Base-by-base conservation (phyloP, 2,797 vertebrate genomes). In the Mus spretus region DNA sequence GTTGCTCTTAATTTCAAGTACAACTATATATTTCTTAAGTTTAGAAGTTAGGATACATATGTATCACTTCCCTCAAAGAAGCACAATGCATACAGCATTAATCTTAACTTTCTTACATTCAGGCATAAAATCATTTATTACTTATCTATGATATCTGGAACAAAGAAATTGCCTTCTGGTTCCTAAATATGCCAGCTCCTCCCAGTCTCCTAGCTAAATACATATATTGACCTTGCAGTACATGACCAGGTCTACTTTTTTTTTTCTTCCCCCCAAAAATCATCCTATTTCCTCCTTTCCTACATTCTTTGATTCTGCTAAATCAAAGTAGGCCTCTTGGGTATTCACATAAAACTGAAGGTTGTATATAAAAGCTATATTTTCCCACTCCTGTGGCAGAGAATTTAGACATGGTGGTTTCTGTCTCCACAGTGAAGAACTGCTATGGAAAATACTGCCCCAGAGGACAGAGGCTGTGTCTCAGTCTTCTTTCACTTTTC, bases 261-360 rank as follows among this genome's bases (percentile, higher is more conserved):
- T 47, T 55, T 50, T 65, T 26, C 57, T 94, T 79, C 13, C 55
- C 74, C 20, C 6, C 9, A 91, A 92, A 88, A 14, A 31, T 55
- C 50, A 34, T 50, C 67, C 9, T 44, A 59, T 85, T 95, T 44
- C 67, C 67, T 11, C 22, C 59, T 28, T 95, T 65, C 10, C 7
- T 37, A n/a, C 55, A 83, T 91, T 89, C 40, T 93, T 92, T 85
- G 55, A 84, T 28, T 93, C 44, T n/a, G 90, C n/a, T n/a, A 83
- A 24, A 83, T 4, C 50, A 75, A 95, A 90, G n/a, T 74, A 37
- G 17, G 47, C 72, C 15, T 93, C 31, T 80, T 61, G 15, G n/a
- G 9, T 83, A 59, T 86, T 93, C 78, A 92, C 9, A 75, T 13
- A 82, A n/a, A 77, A 90, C 26, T 80, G 24, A 77, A 57, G 53